phyloP scores from a whole-genome alignment of 2,113 vertebrate genomes.

The Paradoxurus hermaphroditus region DNA sequence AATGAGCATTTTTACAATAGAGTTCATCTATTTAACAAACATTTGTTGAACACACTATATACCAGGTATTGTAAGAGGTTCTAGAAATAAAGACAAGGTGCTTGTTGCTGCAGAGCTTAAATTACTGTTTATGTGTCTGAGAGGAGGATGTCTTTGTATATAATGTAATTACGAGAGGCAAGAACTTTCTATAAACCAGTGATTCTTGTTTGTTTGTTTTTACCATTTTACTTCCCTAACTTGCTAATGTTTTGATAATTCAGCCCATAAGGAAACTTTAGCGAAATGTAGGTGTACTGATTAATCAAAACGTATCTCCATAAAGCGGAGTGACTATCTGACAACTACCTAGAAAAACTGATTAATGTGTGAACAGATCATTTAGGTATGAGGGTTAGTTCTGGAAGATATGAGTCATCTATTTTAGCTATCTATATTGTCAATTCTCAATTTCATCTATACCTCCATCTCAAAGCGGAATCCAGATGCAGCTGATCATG shows the following conservation, averaged over 20 bases:
- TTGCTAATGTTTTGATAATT: background rate
- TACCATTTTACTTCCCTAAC: conserved; percentile 8
- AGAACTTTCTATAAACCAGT: background rate
- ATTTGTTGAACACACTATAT: background rate
- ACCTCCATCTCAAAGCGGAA: background rate
- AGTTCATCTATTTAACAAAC: conserved; percentile 8
- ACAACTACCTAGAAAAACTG: background rate
- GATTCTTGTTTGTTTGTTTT: background rate
- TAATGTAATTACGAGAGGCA: background rate
- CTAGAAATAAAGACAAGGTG: background rate
- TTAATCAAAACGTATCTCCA: conserved; percentile 11
- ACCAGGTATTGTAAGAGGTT: background rate
- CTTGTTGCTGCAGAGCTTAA: background rate
- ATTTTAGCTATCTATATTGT: background rate
- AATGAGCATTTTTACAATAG: conserved; percentile 11
- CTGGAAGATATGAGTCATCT: background rate
- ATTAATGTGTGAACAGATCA: conserved; percentile 1
- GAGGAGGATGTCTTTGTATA: background rate
- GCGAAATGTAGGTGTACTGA: background rate
- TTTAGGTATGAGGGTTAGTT: background rate
- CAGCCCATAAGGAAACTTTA: background rate
- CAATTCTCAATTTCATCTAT: background rate
- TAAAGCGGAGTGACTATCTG: background rate
- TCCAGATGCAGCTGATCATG: background rate
- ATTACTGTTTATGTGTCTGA: conserved; percentile 4